A percentile compares a stretch with the other conserved stretches of the same genome.
These are phyloP conservation scores for Halcyon chelicuti DNA, from an alignment of 2,797 vertebrate genomes.

Conservation along the genomic window DNA sequence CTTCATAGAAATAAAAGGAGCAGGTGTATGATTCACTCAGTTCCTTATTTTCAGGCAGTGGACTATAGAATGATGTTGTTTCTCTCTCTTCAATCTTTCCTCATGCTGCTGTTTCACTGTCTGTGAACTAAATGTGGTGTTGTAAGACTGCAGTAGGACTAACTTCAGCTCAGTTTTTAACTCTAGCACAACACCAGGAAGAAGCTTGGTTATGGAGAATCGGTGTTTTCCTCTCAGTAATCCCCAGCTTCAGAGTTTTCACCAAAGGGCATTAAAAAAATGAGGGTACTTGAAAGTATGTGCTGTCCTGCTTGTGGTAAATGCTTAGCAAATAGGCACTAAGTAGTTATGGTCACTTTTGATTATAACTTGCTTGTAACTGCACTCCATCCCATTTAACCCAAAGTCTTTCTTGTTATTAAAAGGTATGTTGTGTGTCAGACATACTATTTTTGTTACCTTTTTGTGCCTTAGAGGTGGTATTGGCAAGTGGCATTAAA, in stretches of 20 bases:
- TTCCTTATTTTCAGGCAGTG: not conserved
- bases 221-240: not conserved
- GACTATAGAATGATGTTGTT: not conserved
- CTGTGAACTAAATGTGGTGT: not conserved
- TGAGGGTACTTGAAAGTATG: not conserved
- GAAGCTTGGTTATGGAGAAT: not conserved
- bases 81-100: not conserved
- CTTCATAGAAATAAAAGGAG: not conserved
- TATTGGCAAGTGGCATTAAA: not conserved
- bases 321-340: not conserved
- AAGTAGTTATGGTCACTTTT: not conserved
- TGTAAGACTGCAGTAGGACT: not conserved
- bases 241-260: not conserved
- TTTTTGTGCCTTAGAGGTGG: not conserved
- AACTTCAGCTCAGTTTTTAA: not conserved
- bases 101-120: not conserved
- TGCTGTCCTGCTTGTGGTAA: not conserved
- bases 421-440: not conserved
- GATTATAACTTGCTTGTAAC: not conserved
- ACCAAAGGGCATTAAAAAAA: not conserved
- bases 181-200: not conserved
- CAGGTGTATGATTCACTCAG: not conserved
- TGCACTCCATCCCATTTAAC: not conserved
- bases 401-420: not conserved
- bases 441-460: not conserved